phyloP scores from a whole-genome alignment of 2,888 invertebrate species.

The Dastarcus helophoroides region DNA sequence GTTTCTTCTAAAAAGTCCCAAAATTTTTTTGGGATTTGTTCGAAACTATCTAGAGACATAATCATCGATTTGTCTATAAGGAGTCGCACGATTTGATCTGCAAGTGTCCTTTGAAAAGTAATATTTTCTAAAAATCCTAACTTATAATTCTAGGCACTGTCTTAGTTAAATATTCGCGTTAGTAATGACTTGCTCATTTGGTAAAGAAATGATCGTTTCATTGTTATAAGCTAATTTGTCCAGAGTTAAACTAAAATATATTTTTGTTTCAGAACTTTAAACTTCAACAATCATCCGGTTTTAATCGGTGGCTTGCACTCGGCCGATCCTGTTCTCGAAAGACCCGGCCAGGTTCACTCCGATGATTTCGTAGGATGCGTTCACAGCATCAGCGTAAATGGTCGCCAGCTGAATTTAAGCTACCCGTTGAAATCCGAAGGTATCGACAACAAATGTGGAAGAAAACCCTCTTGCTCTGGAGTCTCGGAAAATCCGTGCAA shows the following conservation, averaged over 20 bases:
- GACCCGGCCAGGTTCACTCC: slow-evolving; percentile 81
- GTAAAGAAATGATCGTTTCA: too few relatives aligned
- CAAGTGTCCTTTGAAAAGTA: too few relatives aligned
- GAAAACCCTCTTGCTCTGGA: slow-evolving; percentile 53
- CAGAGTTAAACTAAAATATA: slow-evolving; percentile 4
- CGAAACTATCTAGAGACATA: too few relatives aligned
- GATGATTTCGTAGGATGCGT: slow-evolving; percentile 92
- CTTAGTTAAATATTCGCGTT: too few relatives aligned
- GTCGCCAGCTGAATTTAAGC: slow-evolving; percentile 69
- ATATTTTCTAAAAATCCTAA: too few relatives aligned
- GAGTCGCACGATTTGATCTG: too few relatives aligned
- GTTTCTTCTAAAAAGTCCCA: too few relatives aligned
- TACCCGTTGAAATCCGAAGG: slow-evolving; percentile 61
- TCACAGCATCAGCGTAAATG: slow-evolving; percentile 82
- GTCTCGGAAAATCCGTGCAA: slow-evolving; percentile 45
- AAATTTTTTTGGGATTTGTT: too few relatives aligned
- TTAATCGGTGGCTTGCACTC: slow-evolving; percentile 75
- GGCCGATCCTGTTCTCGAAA: slow-evolving; percentile 76
- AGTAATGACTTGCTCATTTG: too few relatives aligned
- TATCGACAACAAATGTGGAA: slow-evolving; percentile 64
- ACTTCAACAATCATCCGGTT: slow-evolving; percentile 81
- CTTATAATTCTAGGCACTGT: too few relatives aligned
- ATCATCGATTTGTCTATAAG: too few relatives aligned
- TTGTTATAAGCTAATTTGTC: slow-evolving; percentile 11
- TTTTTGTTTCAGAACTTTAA: slow-evolving; percentile 59